These are phyloP conservation scores for Tinamus major DNA, from an alignment of 2,797 vertebrate species.

Conservation along the genomic window DNA sequence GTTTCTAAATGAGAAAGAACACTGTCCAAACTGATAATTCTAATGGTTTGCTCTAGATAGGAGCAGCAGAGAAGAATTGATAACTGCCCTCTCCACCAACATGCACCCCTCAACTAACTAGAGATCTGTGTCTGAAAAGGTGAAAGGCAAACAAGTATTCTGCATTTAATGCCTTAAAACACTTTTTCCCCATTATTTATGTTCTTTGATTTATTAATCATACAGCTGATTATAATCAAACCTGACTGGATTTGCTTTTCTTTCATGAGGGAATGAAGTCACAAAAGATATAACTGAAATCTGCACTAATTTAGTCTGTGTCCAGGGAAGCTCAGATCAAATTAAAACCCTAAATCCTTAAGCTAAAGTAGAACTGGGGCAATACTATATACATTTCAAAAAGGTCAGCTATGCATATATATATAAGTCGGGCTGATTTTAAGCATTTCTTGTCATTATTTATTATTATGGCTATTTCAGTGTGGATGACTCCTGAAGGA, in stretches of 20 bases:
- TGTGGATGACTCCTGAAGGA: background rate
- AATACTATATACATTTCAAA: background rate
- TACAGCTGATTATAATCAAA: background rate
- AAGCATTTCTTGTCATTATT: background rate
- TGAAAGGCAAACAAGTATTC: background rate
- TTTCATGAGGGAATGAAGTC: background rate
- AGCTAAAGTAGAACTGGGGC: background rate
- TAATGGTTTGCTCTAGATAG: background rate
- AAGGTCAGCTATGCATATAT: no score
- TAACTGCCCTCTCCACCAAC: background rate
- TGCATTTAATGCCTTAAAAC: background rate
- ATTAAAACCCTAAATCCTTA: background rate
- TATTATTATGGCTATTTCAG: background rate
- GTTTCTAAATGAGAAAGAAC: background rate
- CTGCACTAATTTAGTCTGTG: background rate
- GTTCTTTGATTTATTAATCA: background rate
- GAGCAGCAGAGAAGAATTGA: background rate
- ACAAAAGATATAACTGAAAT: background rate
- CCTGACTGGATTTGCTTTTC: background rate
- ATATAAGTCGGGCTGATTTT: background rate
- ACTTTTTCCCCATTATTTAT: background rate
- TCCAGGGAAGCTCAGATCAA: background rate
- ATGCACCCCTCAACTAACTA: background rate
- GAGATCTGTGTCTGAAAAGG: background rate
- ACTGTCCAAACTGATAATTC: background rate